These are phyloP conservation scores for Leptopilina drosophilae DNA, from an alignment of 2,888 invertebrate species.

Conservation along the genomic window DNA sequence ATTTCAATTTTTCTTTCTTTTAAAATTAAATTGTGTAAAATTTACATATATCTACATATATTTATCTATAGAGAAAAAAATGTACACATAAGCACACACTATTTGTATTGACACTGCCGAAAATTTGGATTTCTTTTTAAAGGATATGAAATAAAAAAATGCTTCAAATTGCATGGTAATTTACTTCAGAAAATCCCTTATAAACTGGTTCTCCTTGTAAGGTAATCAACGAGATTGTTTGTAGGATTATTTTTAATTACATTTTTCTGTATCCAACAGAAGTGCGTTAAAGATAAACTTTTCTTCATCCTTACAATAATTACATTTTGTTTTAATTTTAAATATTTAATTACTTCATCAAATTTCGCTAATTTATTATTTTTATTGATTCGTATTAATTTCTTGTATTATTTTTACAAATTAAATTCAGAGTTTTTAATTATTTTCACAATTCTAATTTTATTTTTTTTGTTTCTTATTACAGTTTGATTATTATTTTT, in stretches of 20 bases:
- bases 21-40: background rate
- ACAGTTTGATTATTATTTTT: no score
- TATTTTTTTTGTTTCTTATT: no score
- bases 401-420: no score
- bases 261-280: background rate
- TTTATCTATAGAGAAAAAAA: background rate
- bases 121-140: slow-evolving; percentile 23
- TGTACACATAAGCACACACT: slow-evolving; percentile 14
- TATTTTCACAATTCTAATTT: no score
- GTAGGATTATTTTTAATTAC: background rate
- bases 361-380: no score
- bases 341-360: no score
- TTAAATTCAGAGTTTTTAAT: no score
- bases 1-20: background rate
- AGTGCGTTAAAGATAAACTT: no score
- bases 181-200: slow-evolving; percentile 28
- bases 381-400: no score
- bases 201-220: background rate
- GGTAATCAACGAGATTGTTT: background rate
- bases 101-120: slow-evolving; percentile 11
- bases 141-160: slow-evolving; percentile 30
- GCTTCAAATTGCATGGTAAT: slow-evolving; percentile 22
- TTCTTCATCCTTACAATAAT: no score
- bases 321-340: no score
- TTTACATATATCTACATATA: background rate